Evolutionary conservation across 1,140 invertebrate genomes (phyloP).

Genomic region (Heterodera schachtii): DNA sequence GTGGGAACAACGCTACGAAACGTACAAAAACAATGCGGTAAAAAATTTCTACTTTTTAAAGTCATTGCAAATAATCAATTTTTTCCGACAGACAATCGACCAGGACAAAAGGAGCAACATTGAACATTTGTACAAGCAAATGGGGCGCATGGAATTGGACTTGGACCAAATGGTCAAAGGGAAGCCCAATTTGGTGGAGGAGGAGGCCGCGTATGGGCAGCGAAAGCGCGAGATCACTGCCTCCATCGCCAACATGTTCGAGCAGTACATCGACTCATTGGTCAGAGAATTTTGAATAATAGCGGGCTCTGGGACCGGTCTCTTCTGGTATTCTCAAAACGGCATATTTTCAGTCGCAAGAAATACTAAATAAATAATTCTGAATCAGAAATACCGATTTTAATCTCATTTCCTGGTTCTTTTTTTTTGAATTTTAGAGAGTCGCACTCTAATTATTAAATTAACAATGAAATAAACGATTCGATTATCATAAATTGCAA

Average conservation of each 20-base stretch:
- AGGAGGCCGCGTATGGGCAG: constrained; percentile 28
- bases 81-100: constrained; percentile 5
- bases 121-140: neutral
- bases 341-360: too few relatives aligned
- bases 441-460: too few relatives aligned
- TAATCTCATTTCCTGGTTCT: too few relatives aligned
- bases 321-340: too few relatives aligned
- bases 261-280: constrained; percentile 36
- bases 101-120: constrained; percentile 26
- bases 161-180: constrained; percentile 16
- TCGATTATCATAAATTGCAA: too few relatives aligned
- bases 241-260: constrained; percentile 29
- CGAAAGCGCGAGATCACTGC: constrained; percentile 20
- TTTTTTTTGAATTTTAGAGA: too few relatives aligned
- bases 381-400: too few relatives aligned
- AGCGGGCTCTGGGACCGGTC: too few relatives aligned
- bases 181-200: constrained; percentile 45
- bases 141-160: neutral
- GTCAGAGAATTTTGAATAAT: too few relatives aligned
- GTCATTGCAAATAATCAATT: neutral
- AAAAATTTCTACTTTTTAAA: neutral
- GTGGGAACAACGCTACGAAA: neutral
- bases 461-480: too few relatives aligned
- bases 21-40: neutral
- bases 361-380: too few relatives aligned